Evolutionary conservation across 2,888 invertebrate species (phyloP), one percentile per base, ranked within the genome.

Genomic region (Oscheius sp.): DNA sequence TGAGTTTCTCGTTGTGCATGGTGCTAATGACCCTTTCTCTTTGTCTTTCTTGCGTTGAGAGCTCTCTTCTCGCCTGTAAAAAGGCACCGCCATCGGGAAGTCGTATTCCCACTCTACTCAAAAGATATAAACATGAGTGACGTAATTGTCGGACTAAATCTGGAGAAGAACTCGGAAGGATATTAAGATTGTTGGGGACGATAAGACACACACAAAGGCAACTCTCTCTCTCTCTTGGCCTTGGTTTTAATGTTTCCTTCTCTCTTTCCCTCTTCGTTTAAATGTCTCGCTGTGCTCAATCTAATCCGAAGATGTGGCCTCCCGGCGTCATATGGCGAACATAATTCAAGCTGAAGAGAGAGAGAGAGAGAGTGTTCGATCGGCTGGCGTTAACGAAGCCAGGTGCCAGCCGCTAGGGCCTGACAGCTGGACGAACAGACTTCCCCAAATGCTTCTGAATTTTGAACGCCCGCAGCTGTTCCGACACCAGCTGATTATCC

Each of bases 321-420:
- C 29, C 45, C 27, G 31, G 61, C 61, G 61, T 61, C 61, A 61
- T 61, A 61, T 61, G 61, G 61, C 61, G n/a, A 61, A 61, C 61
- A 61, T 61, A 61, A 61, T 61, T 61, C 61, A 61, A n/a, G n/a
- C n/a, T n/a, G n/a, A n/a, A n/a, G n/a, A n/a, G n/a, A n/a, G n/a
- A n/a, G n/a, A n/a, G 33, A 48, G 48, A 48, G 55, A 20, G 55
- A 61, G 61, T 42, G 29, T 61, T 61, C 61, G 42, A 39, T 61
- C 61, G 61, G 61, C 45, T 42, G 42, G 61, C 61, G 42, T 45
- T 61, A 61, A 61, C 61, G 45, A 61, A 61, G 61, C 61, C 46
- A 57, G 57, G 57, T 57, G 61, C 42, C 61, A 61, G 61, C 61
- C 61, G 61, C n/a, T n/a, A 27, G 52, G 23, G 23, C 50, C n/a